A percentile compares a stretch with the other conserved stretches of the same genome.
phyloP scores from a whole-genome alignment of 2,888 invertebrate genomes.

The Erpobdella octoculata region DNA sequence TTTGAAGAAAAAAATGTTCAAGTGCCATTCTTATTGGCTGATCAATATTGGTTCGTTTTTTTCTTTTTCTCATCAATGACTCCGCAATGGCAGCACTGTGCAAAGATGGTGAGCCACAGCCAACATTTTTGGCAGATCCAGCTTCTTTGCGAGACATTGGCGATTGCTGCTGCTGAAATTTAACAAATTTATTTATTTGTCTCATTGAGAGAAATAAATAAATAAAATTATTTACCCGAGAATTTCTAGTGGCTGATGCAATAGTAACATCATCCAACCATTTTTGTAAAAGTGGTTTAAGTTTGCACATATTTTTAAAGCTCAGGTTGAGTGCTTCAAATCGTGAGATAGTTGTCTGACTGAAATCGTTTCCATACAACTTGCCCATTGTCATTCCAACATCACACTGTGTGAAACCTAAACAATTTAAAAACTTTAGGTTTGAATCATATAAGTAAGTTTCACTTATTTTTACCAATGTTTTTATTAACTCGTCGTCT shows the following conservation, averaged over 20 bases:
- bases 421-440: too few species aligned
- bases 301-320: constrained; percentile 99
- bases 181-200: too few species aligned
- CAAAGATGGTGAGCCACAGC: neutral
- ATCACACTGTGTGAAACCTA: constrained; percentile 97
- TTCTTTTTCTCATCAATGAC: constrained; percentile 64
- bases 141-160: neutral
- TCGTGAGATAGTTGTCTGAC: constrained; percentile 88
- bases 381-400: constrained; percentile 97
- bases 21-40: constrained; percentile 86
- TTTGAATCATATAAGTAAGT: too few species aligned
- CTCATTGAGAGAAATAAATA: neutral
- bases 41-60: constrained; percentile 91
- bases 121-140: neutral
- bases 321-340: constrained; percentile 96
- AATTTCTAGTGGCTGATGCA: constrained; percentile 14
- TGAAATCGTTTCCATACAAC: constrained; percentile 94
- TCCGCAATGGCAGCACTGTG: constrained; percentile 35
- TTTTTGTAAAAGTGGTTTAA: constrained; percentile 91
- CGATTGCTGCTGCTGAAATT: neutral
- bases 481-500: too few species aligned
- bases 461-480: too few species aligned
- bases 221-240: neutral
- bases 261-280: constrained; percentile 77
- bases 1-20: constrained; percentile 84